Conservation (phyloP, 2,113 vertebrate species). For the Petrocephalus microphthalmus region DNA sequence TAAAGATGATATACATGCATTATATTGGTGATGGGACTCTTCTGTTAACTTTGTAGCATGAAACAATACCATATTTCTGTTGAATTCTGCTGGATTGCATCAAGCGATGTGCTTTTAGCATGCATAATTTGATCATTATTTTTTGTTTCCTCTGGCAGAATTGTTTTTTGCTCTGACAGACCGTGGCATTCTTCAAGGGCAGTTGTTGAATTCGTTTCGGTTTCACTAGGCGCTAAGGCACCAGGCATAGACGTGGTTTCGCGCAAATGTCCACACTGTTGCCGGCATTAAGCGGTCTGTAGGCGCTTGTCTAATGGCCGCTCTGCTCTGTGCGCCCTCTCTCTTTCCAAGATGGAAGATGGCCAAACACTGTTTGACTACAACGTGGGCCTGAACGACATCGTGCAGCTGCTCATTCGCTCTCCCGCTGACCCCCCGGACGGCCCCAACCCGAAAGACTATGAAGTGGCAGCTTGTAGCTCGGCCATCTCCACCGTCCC, state of each 20-base stretch:
- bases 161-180: neutral
- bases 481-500: conserved; percentile 41
- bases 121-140: neutral
- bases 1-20: neutral
- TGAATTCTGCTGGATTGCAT: neutral
- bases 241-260: neutral
- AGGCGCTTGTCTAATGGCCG: conserved; percentile 8
- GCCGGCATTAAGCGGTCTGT: neutral
- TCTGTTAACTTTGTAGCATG: neutral
- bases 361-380: conserved; percentile 97
- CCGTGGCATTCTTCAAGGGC: neutral
- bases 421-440: conserved; percentile 76
- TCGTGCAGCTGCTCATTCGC: conserved; percentile 92
- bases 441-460: conserved; percentile 65
- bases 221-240: neutral
- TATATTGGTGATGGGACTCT: neutral
- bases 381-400: conserved; percentile 95
- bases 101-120: neutral
- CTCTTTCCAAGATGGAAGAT: conserved; percentile 80
- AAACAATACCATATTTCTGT: neutral
- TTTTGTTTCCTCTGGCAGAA: neutral
- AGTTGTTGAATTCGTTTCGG: neutral
- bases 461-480: conserved; percentile 47
- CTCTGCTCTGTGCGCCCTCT: conserved; percentile 16
- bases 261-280: neutral